Percentiles rank a stretch among this genome's conserved stretches.
phyloP scores from a whole-genome alignment of 2,113 vertebrate genomes.

The Phylloscopus trochiloides region DNA sequence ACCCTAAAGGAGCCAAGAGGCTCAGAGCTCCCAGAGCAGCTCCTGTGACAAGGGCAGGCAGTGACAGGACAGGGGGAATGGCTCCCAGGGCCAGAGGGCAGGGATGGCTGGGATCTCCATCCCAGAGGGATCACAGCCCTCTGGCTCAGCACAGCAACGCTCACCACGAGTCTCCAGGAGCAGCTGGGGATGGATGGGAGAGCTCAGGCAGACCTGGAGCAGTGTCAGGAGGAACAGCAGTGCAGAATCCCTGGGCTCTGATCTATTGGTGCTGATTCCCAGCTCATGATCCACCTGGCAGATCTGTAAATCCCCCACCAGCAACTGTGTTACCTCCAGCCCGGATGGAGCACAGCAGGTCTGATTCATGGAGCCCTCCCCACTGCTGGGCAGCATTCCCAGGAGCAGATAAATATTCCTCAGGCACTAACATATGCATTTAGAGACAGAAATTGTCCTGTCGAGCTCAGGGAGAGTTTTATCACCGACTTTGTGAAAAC shows the following conservation, averaged over 20 bases:
- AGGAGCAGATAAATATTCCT: neutral
- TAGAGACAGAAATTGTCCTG: neutral
- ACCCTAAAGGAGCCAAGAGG: neutral
- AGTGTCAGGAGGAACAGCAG: accelerated
- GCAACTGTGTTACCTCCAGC: neutral
- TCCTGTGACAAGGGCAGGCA: neutral
- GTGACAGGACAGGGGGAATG: neutral
- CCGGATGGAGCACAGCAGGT: accelerated
- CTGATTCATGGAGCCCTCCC: neutral
- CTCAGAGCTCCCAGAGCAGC: neutral
- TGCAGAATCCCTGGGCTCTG: accelerated
- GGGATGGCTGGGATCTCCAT: neutral
- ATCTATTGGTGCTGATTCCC: neutral
- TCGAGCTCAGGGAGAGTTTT: neutral
- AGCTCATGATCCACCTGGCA: neutral
- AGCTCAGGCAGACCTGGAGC: neutral
- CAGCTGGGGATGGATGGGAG: neutral
- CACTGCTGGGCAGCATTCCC: neutral
- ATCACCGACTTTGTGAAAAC: neutral
- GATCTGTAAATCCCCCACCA: neutral
- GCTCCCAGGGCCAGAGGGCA: neutral
- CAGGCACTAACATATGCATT: neutral
- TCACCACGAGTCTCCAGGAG: neutral
- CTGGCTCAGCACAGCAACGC: neutral
- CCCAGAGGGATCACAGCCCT: neutral